Percentiles rank a stretch among this genome's conserved stretches.
These are phyloP conservation scores for Lerista edwardsae DNA, from an alignment of 2,797 vertebrate species.

Conservation along the genomic window DNA sequence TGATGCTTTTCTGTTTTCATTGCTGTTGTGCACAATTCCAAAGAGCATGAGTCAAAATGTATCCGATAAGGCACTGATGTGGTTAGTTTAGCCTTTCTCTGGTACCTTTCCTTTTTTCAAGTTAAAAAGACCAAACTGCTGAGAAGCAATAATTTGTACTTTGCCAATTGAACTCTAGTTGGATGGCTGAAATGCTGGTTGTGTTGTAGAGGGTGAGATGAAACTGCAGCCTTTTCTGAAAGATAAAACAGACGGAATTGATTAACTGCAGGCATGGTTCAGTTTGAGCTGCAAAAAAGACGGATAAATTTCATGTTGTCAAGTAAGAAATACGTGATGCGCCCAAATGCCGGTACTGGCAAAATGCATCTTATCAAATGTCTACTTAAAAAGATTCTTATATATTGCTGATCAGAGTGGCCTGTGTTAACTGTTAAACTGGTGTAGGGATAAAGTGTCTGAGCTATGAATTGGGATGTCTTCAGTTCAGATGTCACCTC, in stretches of 20 bases:
- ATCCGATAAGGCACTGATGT: background rate
- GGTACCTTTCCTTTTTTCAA: background rate
- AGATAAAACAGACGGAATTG: slow-evolving; percentile 5
- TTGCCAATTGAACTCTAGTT: background rate
- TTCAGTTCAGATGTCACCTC: too few species aligned
- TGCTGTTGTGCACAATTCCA: background rate
- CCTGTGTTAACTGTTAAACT: background rate
- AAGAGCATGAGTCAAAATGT: background rate
- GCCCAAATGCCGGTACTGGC: slow-evolving; percentile 17
- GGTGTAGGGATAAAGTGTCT: too few species aligned
- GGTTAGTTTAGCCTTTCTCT: background rate
- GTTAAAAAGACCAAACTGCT: background rate
- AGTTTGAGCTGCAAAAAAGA: slow-evolving; percentile 35
- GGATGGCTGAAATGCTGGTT: background rate
- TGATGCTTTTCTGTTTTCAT: background rate
- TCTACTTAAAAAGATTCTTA: slow-evolving; percentile 6
- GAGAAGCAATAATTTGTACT: slow-evolving; percentile 18
- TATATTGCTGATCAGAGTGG: background rate
- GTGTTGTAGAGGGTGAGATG: slow-evolving; percentile 1
- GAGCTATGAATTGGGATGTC: too few species aligned
- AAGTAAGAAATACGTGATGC: slow-evolving; percentile 47
- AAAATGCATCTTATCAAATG: slow-evolving; percentile 45
- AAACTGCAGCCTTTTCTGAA: background rate
- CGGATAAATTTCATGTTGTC: too few species aligned
- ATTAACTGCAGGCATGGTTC: background rate